Percentiles rank a stretch among this genome's conserved stretches.
Evolutionary conservation across 1,140 invertebrate genomes (phyloP).

Genomic region (Mercenaria mercenaria): DNA sequence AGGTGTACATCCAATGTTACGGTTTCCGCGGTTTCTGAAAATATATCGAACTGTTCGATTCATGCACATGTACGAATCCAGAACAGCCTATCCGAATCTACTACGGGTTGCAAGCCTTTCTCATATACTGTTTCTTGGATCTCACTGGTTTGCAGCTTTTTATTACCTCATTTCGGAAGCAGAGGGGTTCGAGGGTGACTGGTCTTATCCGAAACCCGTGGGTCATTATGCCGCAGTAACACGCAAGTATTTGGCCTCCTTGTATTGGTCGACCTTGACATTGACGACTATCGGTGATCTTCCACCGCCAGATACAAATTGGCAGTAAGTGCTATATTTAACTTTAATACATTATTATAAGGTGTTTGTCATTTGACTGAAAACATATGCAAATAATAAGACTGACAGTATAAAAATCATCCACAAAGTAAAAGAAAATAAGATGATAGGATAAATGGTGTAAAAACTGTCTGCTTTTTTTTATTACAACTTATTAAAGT

Average conservation of each 20-base stretch:
- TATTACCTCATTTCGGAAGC: slow-evolving; percentile 97
- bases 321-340: slow-evolving; percentile 93
- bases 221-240: slow-evolving; percentile 94
- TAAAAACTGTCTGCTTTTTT: too few relatives aligned
- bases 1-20: slow-evolving; percentile 84
- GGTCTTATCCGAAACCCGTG: slow-evolving; percentile 93
- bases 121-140: slow-evolving; percentile 96
- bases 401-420: too few relatives aligned
- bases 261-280: slow-evolving; percentile 98
- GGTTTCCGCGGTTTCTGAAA: slow-evolving; percentile 89
- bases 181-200: slow-evolving; percentile 95
- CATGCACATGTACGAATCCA: slow-evolving; percentile 98
- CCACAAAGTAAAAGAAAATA: too few relatives aligned
- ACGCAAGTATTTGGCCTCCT: slow-evolving; percentile 96
- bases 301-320: slow-evolving; percentile 97
- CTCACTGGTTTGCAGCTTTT: slow-evolving; percentile 99
- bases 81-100: slow-evolving; percentile 97
- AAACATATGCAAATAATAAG: neutral
- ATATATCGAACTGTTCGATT: slow-evolving; percentile 96
- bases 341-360: neutral
- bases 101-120: slow-evolving; percentile 98
- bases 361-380: neutral
- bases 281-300: slow-evolving; percentile 97
- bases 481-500: too few relatives aligned
- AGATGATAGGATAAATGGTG: too few relatives aligned